Conservation (phyloP, 2,888 invertebrate species). For the Leuctra nigra region DNA sequence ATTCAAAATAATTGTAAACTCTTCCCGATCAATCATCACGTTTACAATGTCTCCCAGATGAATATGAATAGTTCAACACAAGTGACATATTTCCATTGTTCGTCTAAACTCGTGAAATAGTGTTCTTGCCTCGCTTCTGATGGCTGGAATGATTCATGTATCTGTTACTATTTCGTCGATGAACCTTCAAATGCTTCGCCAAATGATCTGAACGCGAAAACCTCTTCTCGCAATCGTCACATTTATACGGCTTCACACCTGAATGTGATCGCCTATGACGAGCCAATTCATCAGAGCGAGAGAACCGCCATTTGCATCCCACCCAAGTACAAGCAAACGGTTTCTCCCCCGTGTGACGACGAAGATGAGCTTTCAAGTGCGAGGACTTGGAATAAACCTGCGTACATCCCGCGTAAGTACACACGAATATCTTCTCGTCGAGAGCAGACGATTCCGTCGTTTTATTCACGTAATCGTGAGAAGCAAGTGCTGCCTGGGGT, state of each 20-base stretch:
- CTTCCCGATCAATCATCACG: too few species aligned
- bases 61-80: too few species aligned
- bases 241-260: conserved; percentile 89
- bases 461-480: conserved; percentile 39
- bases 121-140: too few species aligned
- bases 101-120: too few species aligned
- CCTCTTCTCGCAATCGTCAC: conserved; percentile 77
- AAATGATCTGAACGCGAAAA: conserved; percentile 93
- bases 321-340: conserved; percentile 50
- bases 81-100: too few species aligned
- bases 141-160: too few species aligned
- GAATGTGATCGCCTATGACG: conserved; percentile 92
- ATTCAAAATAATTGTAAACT: too few species aligned
- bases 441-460: conserved; percentile 29
- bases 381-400: conserved; percentile 87
- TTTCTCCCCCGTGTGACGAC: conserved; percentile 61
- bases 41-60: too few species aligned
- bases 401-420: conserved; percentile 62
- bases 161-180: conserved; percentile 51
- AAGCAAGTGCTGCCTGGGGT: neutral
- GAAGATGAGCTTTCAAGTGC: conserved; percentile 80
- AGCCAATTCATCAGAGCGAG: conserved; percentile 88
- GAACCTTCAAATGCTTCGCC: conserved; percentile 84
- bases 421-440: conserved; percentile 56
- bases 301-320: conserved; percentile 88